Conservation (phyloP, 2,113 vertebrate genomes). For the Petrocephalus zakoni region DNA sequence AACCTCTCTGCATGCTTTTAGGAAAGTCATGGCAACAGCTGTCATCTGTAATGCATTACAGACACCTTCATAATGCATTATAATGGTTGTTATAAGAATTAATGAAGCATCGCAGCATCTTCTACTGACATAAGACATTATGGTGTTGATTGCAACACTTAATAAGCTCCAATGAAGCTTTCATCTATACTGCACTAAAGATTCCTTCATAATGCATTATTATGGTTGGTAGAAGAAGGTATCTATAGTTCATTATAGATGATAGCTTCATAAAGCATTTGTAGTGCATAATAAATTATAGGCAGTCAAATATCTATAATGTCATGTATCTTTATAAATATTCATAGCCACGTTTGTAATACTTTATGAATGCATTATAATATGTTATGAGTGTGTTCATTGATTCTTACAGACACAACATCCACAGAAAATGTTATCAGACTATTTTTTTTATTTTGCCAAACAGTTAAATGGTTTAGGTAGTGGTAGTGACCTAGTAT, state of each 20-base stretch:
- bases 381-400: not conserved
- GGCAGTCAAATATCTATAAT: not conserved
- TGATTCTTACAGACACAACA: not conserved
- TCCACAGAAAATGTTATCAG: not conserved
- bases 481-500: not conserved
- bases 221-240: not conserved
- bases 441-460: not conserved
- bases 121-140: not conserved
- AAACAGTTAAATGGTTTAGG: not conserved
- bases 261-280: not conserved
- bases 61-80: not conserved
- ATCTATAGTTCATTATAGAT: not conserved
- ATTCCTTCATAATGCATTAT: not conserved
- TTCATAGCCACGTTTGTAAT: not conserved
- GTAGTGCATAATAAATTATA: not conserved
- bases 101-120: not conserved
- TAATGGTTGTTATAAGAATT: not conserved
- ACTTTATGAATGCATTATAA: not conserved
- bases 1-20: not conserved
- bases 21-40: not conserved
- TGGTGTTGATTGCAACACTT: not conserved
- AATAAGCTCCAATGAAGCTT: not conserved
- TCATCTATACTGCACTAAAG: not conserved
- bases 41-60: not conserved
- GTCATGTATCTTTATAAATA: not conserved